Evolutionary conservation across 2,113 vertebrate species (phyloP), one percentile per base, ranked within the genome.

Genomic region (Azemiops feae): DNA sequence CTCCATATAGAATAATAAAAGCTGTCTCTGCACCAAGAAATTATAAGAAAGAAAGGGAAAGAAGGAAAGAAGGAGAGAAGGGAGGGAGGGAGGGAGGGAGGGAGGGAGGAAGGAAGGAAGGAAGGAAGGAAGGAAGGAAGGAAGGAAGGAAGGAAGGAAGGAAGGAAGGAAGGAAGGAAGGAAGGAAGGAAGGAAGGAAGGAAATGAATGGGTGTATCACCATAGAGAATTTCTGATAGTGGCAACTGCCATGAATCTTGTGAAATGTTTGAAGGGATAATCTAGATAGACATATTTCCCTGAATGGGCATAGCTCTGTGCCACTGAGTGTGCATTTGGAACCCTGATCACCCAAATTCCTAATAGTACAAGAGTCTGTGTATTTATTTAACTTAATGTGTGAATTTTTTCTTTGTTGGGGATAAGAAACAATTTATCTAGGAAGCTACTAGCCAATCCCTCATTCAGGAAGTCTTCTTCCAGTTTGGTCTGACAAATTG

Each of bases 51-150:
- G 25, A 30, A 60, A 60, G 8, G 57, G 8, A 25, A 25, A 9
- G 23, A 27, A 25, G 23, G n/a, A 18, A 30, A 4, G 58, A 0
- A 58, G 16, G n/a, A n/a, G n/a, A n/a, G n/a, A n/a, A n/a, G 10
- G 1, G 7, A 58, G 22, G 57, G 2, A 25, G 57, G 57, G 12
- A 69, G 16, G n/a, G 2, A 34, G 16, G 64, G 2, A 74, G 1
- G n/a, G 1, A 20, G 1, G n/a, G 0, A 20, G 1, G 60, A 0
- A n/a, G 25, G 25, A 0, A 60, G 9, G 30, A 18, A 34, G 1
- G 60, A 2, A 30, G 1, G 58, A 30, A 11, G 1, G 25, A 4
- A 30, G 3, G 3, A 30, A 11, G 3, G 57, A 25, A 58, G 3
- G 57, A 27, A 58, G 3, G 57, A 25, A 55, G 5, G 54, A 6